These are phyloP conservation scores for Lasioglossum villosulum DNA, from an alignment of 2,888 invertebrate genomes.

Conservation along the genomic window DNA sequence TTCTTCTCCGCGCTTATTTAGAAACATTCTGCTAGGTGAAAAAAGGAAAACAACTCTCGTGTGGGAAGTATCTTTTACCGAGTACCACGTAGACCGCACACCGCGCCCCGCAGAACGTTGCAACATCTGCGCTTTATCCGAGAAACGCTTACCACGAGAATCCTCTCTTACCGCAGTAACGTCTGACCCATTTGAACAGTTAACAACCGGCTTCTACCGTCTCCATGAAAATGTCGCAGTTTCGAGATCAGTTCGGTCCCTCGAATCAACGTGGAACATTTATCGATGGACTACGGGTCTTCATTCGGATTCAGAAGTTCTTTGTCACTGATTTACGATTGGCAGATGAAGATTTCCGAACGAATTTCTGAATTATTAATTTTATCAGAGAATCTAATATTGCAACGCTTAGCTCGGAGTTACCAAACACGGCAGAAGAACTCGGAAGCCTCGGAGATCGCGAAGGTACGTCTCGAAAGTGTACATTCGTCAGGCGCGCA, in stretches of 20 bases:
- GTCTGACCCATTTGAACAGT: constrained; percentile 1
- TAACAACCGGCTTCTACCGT: neutral
- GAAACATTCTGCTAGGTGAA: neutral
- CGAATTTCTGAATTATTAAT: neutral
- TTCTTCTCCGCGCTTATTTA: neutral
- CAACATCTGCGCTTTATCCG: constrained; percentile 11
- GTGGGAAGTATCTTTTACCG: neutral
- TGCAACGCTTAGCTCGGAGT: neutral
- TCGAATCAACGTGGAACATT: neutral
- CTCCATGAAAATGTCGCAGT: neutral
- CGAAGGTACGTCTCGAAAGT: neutral
- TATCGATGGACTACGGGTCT: neutral
- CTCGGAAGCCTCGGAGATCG: neutral
- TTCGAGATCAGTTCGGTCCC: neutral
- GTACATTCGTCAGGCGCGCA: neutral
- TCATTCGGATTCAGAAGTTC: neutral
- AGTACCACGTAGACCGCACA: neutral
- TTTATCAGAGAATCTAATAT: too few species aligned
- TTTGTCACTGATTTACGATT: neutral
- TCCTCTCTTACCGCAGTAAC: neutral
- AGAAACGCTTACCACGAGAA: constrained; percentile 11
- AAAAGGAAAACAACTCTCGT: neutral
- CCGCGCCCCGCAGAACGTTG: neutral
- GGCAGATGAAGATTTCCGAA: too few species aligned
- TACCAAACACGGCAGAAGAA: neutral